Evolutionary conservation across 1,140 invertebrate genomes (phyloP).

Genomic region (Drosophila lacertosa): DNA sequence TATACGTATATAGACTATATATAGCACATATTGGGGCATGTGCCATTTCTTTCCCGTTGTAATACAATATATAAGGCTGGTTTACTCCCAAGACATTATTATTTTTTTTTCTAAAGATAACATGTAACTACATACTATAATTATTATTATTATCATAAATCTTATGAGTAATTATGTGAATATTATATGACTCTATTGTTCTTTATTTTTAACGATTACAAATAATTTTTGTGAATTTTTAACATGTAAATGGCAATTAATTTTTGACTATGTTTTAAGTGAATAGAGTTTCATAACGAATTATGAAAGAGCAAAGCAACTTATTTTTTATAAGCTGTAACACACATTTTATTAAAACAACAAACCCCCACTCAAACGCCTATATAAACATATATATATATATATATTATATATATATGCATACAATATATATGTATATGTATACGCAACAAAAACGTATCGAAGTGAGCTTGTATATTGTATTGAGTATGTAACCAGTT

Average conservation of each 20-base stretch:
- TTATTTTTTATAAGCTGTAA: conserved; percentile 51
- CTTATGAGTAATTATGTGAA: conserved; percentile 32
- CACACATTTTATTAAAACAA: conserved; percentile 40
- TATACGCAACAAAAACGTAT: conserved; percentile 10
- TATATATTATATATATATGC: not conserved
- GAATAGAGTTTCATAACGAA: conserved; percentile 1
- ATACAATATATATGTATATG: too few relatives aligned
- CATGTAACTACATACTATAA: conserved; percentile 27
- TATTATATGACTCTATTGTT: conserved; percentile 42
- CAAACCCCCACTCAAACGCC: conserved; percentile 3
- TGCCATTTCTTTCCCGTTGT: conserved; percentile 80
- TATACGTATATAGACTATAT: conserved; percentile 41
- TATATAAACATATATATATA: conserved; percentile 4
- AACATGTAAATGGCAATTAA: conserved; percentile 45
- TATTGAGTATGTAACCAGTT: conserved; percentile 22
- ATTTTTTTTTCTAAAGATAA: conserved; percentile 60
- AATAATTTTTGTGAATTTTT: conserved; percentile 35
- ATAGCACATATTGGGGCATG: conserved; percentile 51
- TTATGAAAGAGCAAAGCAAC: conserved; percentile 41
- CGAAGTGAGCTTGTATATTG: conserved; percentile 13
- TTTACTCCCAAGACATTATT: conserved; percentile 84
- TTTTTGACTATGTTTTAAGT: conserved; percentile 44
- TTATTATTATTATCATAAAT: conserved; percentile 32
- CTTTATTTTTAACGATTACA: conserved; percentile 22
- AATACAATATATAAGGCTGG: conserved; percentile 84